phyloP scores from a whole-genome alignment of 2,797 vertebrate species.

The Monodelphis domestica region DNA sequence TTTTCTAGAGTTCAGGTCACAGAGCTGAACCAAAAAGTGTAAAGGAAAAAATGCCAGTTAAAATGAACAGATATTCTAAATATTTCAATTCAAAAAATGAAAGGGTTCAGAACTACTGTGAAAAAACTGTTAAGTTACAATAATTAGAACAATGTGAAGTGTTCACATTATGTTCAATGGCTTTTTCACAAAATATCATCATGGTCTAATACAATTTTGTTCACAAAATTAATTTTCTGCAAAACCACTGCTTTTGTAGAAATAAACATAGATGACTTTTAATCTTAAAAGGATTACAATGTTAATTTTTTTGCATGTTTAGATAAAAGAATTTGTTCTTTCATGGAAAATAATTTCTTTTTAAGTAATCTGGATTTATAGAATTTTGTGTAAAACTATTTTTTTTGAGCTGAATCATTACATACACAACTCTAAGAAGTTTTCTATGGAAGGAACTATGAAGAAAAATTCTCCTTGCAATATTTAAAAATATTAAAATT shows the following conservation, averaged over 20 bases:
- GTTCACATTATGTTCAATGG: background rate
- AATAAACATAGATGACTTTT: background rate
- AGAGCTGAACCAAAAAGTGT: background rate
- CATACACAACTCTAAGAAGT: background rate
- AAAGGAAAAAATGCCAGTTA: background rate
- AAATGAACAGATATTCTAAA: background rate
- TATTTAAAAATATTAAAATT: slow-evolving; percentile 47
- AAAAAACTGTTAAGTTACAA: background rate
- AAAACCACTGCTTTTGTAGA: background rate
- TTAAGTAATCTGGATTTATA: background rate
- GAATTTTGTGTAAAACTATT: background rate
- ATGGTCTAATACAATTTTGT: background rate
- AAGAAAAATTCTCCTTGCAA: slow-evolving; percentile 5
- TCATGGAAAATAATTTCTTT: slow-evolving; percentile 46
- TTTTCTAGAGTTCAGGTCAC: slow-evolving; percentile 31
- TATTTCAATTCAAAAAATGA: background rate
- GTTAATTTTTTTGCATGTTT: slow-evolving; percentile 25
- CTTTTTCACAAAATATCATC: background rate
- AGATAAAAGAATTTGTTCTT: slow-evolving; percentile 1
- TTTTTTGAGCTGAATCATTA: background rate
- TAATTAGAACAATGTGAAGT: background rate
- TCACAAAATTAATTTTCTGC: background rate
- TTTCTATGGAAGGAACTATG: slow-evolving; percentile 23
- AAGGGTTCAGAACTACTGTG: background rate
- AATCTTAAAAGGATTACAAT: background rate